phyloP scores from a whole-genome alignment of 2,113 vertebrate genomes.

The Trinectes maculatus region DNA sequence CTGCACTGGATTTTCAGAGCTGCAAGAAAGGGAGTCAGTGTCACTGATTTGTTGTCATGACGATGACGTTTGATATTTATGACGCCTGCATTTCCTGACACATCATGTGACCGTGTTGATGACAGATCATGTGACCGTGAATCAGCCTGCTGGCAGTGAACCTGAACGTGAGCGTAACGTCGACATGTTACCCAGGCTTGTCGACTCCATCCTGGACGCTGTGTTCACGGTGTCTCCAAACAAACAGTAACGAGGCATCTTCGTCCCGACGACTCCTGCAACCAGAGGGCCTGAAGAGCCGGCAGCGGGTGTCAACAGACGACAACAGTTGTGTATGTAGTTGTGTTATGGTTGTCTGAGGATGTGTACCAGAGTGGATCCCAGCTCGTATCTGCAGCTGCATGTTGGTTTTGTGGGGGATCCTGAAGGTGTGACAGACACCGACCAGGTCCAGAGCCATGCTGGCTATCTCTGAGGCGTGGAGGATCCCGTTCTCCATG shows the following conservation, averaged over 20 bases:
- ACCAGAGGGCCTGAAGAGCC: slow-evolving; percentile 85
- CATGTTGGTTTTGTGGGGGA: slow-evolving; percentile 85
- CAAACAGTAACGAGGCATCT: slow-evolving; percentile 92
- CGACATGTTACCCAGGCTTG: slow-evolving; percentile 84
- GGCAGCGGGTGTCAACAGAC: not conserved
- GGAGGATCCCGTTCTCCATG: slow-evolving; percentile 83
- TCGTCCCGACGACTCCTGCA: slow-evolving; percentile 91
- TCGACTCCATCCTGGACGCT: slow-evolving; percentile 93
- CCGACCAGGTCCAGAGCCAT: slow-evolving; percentile 87
- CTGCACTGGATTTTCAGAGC: slow-evolving; percentile 93
- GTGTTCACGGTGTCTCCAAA: slow-evolving; percentile 94
- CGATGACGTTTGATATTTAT: too few relatives aligned
- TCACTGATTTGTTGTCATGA: too few relatives aligned
- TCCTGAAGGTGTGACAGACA: slow-evolving; percentile 85
- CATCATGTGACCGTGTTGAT: too few relatives aligned
- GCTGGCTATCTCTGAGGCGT: slow-evolving; percentile 83
- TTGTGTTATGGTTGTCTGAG: too few relatives aligned
- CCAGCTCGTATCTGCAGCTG: slow-evolving; percentile 86
- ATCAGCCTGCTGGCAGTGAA: too few relatives aligned
- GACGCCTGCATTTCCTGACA: too few relatives aligned
- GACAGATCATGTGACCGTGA: too few relatives aligned
- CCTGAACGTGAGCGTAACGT: too few relatives aligned
- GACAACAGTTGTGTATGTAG: not conserved
- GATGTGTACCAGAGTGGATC: slow-evolving; percentile 83
- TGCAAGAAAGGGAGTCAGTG: too few relatives aligned